Conservation (phyloP, 2,797 vertebrate genomes). For the Diceros bicornis region DNA sequence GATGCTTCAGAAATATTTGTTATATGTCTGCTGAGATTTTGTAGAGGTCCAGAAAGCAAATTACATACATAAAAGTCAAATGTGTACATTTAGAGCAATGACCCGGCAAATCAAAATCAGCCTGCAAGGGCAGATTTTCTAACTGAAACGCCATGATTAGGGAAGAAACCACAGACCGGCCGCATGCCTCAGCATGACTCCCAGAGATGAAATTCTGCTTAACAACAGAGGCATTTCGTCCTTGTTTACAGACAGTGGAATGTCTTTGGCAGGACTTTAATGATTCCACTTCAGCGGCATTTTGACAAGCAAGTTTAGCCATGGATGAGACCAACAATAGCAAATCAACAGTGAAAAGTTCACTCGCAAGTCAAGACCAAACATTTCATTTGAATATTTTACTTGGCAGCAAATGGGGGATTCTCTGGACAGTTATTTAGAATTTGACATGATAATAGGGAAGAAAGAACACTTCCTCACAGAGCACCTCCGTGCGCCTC, state of each 20-base stretch:
- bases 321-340: conserved; percentile 85
- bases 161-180: conserved; percentile 81
- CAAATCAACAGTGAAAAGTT: conserved; percentile 86
- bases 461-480: conserved; percentile 56
- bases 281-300: conserved; percentile 85
- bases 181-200: conserved; percentile 84
- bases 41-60: conserved; percentile 43
- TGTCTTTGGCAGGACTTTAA: conserved; percentile 86
- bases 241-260: conserved; percentile 87
- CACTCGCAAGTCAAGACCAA: conserved; percentile 85
- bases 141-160: conserved; percentile 75
- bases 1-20: conserved; percentile 56
- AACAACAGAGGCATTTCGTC: conserved; percentile 82
- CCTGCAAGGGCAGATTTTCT: conserved; percentile 72
- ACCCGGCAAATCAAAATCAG: conserved; percentile 80
- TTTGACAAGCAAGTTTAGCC: conserved; percentile 85
- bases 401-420: conserved; percentile 79
- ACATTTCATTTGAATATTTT: conserved; percentile 85
- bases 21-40: conserved; percentile 7
- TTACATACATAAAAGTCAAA: conserved; percentile 64
- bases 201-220: conserved; percentile 79
- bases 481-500: not conserved
- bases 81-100: conserved; percentile 67
- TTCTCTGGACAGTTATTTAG: conserved; percentile 75
- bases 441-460: conserved; percentile 73